Evolutionary conservation across 2,797 vertebrate species (phyloP), one percentile per base, ranked within the genome.

Genomic region (Sebastes reedi): DNA sequence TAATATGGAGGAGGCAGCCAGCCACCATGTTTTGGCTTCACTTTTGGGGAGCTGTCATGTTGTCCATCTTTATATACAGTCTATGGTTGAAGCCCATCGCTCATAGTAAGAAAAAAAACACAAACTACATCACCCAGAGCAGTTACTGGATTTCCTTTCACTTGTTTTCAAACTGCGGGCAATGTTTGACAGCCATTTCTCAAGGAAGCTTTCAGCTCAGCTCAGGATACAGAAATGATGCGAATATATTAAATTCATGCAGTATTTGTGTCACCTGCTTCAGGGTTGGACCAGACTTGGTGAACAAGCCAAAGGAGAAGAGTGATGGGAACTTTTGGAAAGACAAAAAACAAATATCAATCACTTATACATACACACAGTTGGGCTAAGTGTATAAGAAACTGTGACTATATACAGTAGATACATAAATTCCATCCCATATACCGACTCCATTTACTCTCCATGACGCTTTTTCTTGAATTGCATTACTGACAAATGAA

Each of bases 231-330:
- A 32, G 14, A 50, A 27, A 27, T n/a, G 3, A 68, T 14, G 42
- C 34, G 5, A 50, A 77, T 14, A 42, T 12, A 56, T 18, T 9
- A 9, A 66, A 34, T n/a, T 72, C 3, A 9, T 25, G 11, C 30
- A 58, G 27, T 20, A 2, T 39, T 29, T 20, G 29, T 54, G 59
- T 87, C 93, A 97, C 97, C 97, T 98, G 97, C 81, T 97, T 96
- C 80, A 93, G 94, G 77, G 96, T 97, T 82, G 97, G 97, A 80
- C 97, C 97, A 55, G 96, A 80, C 80, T 95, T 96, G 80, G 96
- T 92, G 90, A 98, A 97, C 54, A 84, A 58, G 39, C 97, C 97
- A 79, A 93, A 96, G 77, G 97, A 97, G 94, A 98, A 98, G 77
- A 97, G 93, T 81, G 92, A 94, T 0, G 97, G 97, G 81, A 96